Evolutionary conservation across 2,888 invertebrate species (phyloP), one percentile per base, ranked within the genome.

Genomic region (Lymantria monacha): DNA sequence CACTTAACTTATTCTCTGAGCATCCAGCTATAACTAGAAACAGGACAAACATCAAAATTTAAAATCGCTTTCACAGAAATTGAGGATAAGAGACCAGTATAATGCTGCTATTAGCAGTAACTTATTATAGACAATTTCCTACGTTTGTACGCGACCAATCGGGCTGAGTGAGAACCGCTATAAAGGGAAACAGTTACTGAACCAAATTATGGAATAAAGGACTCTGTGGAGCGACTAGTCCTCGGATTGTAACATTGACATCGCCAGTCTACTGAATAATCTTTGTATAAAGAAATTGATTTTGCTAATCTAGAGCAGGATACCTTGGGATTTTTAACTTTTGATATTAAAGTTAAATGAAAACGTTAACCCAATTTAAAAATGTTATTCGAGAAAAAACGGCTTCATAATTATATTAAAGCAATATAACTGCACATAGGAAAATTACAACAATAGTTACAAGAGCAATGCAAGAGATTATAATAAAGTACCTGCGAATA

Each of bases 81-180:
- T 71, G 73, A 69, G 74, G 68, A 74, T 74, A 77, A 76, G 67
- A 74, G 74, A 68, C 79, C 75, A 76, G 75, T 71, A 81, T 76
- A 76, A 76, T 77, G 74, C 71, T 59, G 65, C 74, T 68, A 78
- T 85, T 79, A 82, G 74, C 73, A 72, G 75, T 84, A 81, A 83
- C 72, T 83, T 81, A 81, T 81, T 81, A 82, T 79, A 72, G 81
- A 81, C 83, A 81, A 85, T 85, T 82, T 83, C 81, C 81, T 80
- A 75, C 74, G 70, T 74, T 74, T 69, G 71, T 79, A 79, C 70
- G 75, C 76, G 82, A 84, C 81, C 87, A 87, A 87, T 87, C 78
- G 79, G 68, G 63, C 76, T 82, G 83, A 87, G 87, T 85, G 82
- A 85, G 79, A 82, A 76, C 67, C 72, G 76, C 80, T 72, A 81